These are phyloP conservation scores for Odontesthes bonariensis DNA, from an alignment of 2,113 vertebrate genomes.

Conservation along the genomic window DNA sequence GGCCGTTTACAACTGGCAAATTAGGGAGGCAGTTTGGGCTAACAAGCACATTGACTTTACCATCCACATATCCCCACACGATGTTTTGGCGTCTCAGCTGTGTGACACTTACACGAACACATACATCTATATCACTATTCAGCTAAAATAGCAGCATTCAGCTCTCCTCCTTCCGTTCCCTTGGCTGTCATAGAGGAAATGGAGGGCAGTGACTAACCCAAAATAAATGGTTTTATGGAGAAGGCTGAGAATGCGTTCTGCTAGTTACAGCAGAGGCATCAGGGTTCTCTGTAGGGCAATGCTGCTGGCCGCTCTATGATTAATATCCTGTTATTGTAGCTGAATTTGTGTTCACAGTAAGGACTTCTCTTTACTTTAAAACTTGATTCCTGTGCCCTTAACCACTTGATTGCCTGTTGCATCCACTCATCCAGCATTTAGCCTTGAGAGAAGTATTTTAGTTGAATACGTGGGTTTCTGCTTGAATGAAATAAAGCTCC, in stretches of 20 bases:
- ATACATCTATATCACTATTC: not conserved
- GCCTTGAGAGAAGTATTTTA: not conserved
- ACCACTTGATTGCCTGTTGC: constrained; percentile 8
- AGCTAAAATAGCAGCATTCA: constrained; percentile 34
- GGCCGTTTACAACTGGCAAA: constrained; percentile 51
- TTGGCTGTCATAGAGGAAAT: constrained; percentile 30
- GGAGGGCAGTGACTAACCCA: constrained; percentile 29
- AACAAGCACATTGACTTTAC: constrained; percentile 59
- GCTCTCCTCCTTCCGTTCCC: constrained; percentile 35
- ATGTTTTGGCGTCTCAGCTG: constrained; percentile 30
- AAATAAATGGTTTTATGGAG: constrained; percentile 39
- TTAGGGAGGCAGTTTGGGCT: constrained; percentile 53
- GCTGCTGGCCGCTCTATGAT: constrained; percentile 23
- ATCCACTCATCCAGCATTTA: not conserved
- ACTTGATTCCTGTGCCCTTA: not conserved
- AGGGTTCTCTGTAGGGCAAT: not conserved
- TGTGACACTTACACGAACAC: constrained; percentile 18
- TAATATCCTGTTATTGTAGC: constrained; percentile 14
- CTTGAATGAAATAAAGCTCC: no score
- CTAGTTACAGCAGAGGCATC: not conserved
- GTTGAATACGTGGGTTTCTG: not conserved
- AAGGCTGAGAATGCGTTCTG: constrained; percentile 6
- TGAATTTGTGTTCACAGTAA: constrained; percentile 2
- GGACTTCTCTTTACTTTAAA: constrained; percentile 18
- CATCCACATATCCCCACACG: constrained; percentile 35